These are phyloP conservation scores for Pheosia tremula DNA, from an alignment of 2,888 invertebrate genomes.

Conservation along the genomic window DNA sequence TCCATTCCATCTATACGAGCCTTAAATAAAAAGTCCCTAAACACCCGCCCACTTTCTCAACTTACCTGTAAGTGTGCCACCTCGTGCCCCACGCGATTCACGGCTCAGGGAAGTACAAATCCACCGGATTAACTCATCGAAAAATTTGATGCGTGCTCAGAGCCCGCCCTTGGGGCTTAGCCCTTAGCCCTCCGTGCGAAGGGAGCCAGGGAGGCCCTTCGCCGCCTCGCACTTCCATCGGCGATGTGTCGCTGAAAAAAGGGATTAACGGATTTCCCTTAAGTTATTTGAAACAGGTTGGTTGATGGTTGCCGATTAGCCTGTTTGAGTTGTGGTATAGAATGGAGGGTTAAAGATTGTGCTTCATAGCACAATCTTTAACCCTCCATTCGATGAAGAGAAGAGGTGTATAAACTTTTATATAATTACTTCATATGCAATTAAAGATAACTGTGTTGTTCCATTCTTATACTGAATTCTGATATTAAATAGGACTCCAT, in stretches of 20 bases:
- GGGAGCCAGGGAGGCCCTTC: slow-evolving; percentile 33
- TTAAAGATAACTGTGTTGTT: too few relatives aligned
- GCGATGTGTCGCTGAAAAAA: slow-evolving; percentile 58
- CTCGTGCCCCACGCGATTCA: slow-evolving; percentile 36
- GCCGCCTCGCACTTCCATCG: slow-evolving; percentile 47
- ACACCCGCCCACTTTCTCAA: slow-evolving; percentile 2
- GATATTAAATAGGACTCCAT: too few relatives aligned
- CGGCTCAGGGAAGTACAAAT: slow-evolving; percentile 46
- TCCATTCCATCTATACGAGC: neutral
- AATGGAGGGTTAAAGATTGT: neutral
- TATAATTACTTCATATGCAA: too few relatives aligned
- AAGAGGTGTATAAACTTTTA: too few relatives aligned
- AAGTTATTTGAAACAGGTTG: slow-evolving; percentile 44
- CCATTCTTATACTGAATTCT: too few relatives aligned
- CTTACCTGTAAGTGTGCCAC: slow-evolving; percentile 11
- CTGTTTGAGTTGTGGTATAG: slow-evolving; percentile 10
- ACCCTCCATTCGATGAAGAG: too few relatives aligned
- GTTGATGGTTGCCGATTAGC: slow-evolving; percentile 34
- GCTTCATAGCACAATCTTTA: too few relatives aligned
- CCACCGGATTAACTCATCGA: slow-evolving; percentile 62
- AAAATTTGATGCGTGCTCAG: slow-evolving; percentile 71
- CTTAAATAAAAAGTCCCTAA: neutral
- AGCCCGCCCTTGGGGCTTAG: slow-evolving; percentile 58
- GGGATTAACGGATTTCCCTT: slow-evolving; percentile 53
- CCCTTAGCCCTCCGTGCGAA: slow-evolving; percentile 11